Base-by-base conservation (phyloP, 2,888 invertebrate species). In the Chelonus formosanus region DNA sequence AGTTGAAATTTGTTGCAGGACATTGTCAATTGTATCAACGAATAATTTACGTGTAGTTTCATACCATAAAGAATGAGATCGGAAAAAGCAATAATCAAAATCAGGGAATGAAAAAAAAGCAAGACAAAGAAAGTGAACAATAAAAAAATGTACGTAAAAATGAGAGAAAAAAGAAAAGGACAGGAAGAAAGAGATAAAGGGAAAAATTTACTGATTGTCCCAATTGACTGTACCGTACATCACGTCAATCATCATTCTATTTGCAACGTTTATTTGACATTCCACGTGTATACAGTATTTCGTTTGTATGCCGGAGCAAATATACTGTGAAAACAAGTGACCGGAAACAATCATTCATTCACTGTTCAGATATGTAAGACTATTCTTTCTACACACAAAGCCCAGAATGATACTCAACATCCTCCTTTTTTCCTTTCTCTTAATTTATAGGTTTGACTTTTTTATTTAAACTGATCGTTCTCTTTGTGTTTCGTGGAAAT, bases 281-380 rank as follows among this genome's bases (percentile, higher is more conserved):
- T 67, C 64, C 55, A 55, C 36, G 55, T 65, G 47, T 57, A 45
- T 57, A 52, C 32, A 63, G 60, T 62, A 62, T 68, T 67, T 54
- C 62, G 62, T 58, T 66, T 61, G 60, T 63, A 66, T 63, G 63
- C 61, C 62, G 52, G 65, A 65, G 66, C 65, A 67, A 70, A 70
- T 69, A 70, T 62, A 59, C 60, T 65, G 36, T 67, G 68, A 69
- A 72, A 69, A 67, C 63, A 69, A 70, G 55, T 63, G 54, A 68
- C 47, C 59, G 61, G 67, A 8, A 69, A 59, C 65, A 63, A 65
- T 70, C 69, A 69, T 70, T 72, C 68, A 62, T 63, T 68, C 65
- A 60, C 63, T 65, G 47, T 56, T 44, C 20, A 44, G 52, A 52
- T 8, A 50, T 10, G 44, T 31, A 40, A 55, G 47, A 20, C 20